phyloP scores from a whole-genome alignment of 2,797 vertebrate genomes.

The Anabas testudineus region DNA sequence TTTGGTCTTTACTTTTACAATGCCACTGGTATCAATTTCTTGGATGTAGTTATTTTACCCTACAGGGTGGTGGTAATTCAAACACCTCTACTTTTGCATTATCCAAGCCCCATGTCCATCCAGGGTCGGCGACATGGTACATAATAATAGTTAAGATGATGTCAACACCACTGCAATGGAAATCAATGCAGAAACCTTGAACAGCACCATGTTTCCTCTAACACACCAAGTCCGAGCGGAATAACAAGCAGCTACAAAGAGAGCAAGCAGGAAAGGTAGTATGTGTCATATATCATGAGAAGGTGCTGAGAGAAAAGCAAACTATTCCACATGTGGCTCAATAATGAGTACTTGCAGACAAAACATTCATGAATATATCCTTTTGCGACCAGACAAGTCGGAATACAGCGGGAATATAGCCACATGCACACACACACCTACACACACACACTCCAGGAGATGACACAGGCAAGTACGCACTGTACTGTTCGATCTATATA shows the following conservation, averaged over 20 bases:
- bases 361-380: conserved; percentile 47
- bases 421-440: neutral
- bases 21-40: neutral
- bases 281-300: conserved; percentile 18
- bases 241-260: conserved; percentile 54
- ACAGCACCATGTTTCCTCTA: conserved; percentile 18
- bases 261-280: neutral
- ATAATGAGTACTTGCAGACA: conserved; percentile 43
- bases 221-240: conserved; percentile 55
- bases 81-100: neutral
- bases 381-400: conserved; percentile 32
- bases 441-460: conserved; percentile 28
- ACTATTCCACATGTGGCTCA: conserved; percentile 12
- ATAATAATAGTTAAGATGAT: conserved; percentile 48
- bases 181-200: conserved; percentile 60
- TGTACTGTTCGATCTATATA: conserved; percentile 67
- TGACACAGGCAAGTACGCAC: conserved; percentile 51
- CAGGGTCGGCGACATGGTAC: conserved; percentile 26
- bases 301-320: conserved; percentile 26
- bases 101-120: neutral
- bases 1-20: neutral
- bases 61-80: conserved; percentile 3
- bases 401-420: conserved; percentile 18
- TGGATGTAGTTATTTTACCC: conserved; percentile 1
- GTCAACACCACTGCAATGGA: conserved; percentile 3